Evolutionary conservation across 2,113 vertebrate genomes (phyloP).

Genomic region (Enhydra lutris): DNA sequence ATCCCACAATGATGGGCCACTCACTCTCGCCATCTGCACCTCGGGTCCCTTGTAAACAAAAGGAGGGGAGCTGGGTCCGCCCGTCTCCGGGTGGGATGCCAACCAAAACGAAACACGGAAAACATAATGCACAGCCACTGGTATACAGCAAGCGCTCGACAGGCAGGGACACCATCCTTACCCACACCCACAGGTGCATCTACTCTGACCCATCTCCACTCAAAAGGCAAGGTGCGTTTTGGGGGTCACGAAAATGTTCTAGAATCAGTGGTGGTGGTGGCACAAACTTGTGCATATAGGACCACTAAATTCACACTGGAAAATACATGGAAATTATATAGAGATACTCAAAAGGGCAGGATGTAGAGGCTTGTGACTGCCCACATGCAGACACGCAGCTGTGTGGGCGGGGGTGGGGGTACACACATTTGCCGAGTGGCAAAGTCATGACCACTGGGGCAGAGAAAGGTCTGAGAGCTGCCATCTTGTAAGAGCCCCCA

Average conservation of each 20-base stretch:
- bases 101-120: accelerated
- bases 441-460: accelerated
- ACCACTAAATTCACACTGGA: no score
- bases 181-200: neutral
- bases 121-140: accelerated
- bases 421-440: neutral
- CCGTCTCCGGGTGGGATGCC: accelerated
- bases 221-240: neutral
- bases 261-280: neutral
- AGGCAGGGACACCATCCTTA: neutral
- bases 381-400: accelerated
- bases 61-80: no score
- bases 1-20: accelerated
- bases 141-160: neutral
- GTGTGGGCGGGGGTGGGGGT: accelerated
- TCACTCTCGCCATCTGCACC: neutral
- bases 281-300: neutral
- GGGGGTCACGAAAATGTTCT: neutral
- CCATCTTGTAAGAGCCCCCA: no score
- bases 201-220: neutral
- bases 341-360: neutral
- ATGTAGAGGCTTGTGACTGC: neutral
- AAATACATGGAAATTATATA: neutral
- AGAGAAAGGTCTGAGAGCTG: accelerated
- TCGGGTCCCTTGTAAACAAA: neutral